Base-by-base conservation (phyloP, 2,113 vertebrate genomes). In the Mionectes macconnelli region DNA sequence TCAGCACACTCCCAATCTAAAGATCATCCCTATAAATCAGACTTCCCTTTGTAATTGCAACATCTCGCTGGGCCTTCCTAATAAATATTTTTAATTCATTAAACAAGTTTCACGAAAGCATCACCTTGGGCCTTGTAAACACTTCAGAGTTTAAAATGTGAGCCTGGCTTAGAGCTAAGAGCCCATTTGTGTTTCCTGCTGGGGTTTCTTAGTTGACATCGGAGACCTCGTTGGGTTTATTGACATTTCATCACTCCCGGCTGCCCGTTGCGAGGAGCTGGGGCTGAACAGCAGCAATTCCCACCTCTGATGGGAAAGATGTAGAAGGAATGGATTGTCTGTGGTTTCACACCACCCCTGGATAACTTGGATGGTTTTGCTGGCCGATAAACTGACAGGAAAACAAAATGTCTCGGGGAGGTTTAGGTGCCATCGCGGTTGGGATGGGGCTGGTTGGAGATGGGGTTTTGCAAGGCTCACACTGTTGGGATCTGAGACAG, bases 1-100 rank as follows among this genome's bases (percentile, higher is more conserved):
- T 81, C 87, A 88, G 57, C 28, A 17, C 47, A 42, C 8, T 33
- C 37, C 64, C 90, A 84, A 88, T 84, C 82, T 84, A 90, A 87
- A 84, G 79, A 84, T 81, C 69, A 90, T 45, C 79, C 11, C 0
- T 55, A 81, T 60, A 82, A 84, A 88, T 69, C 79, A 94, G 53
- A 23, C 35, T 85, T 73, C 77, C 70, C 35, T 90, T 52, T 90
- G 53, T 74, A 85, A 90, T 82, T 72, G 74, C 59, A 74, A 45
- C 39, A 31, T 74, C 90, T 94, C 86, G 19, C 83, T 10, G 45
- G 59, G 40, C 49, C 22, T 81, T 81, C 63, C 49, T 64, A 77
- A 94, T 90, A 94, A 90, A 93, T 92, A 90, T 93, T 96, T 90
- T 74, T 94, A 88, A 79, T 57, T 80, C 64, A 33, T 88, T 88